Evolutionary conservation across 2,797 vertebrate genomes (phyloP), one percentile per base, ranked within the genome.

Genomic region (Anas flavirostris): DNA sequence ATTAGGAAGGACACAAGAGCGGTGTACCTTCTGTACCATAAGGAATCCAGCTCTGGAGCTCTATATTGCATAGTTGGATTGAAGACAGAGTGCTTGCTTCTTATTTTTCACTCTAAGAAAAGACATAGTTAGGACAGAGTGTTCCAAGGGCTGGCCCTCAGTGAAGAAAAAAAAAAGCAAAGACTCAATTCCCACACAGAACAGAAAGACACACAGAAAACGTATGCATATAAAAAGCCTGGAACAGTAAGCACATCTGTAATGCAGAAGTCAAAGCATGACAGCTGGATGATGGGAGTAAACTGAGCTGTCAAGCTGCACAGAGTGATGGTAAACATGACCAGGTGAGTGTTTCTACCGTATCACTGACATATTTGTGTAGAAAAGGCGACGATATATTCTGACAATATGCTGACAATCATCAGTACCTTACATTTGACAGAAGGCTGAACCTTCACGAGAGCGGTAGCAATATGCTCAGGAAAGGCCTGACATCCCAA

Each of bases 41-140:
- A 84, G 88, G 88, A 94, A 88, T 68, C 75, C 81, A 56, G 83
- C 91, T 77, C 90, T 88, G 74, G 44, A 82, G 82, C 3, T 28
- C 43, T 59, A 14, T 23, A 86, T 94, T 95, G 95, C 95, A 95
- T 94, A 96, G 92, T 82, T 90, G 77, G 87, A 69, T 72, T 88
- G 86, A 95, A 86, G 83, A 82, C 78, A 82, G 90, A 95, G 86
- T 83, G 60, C 64, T 81, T 70, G 55, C 4, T 9, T 74, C 88
- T 82, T 50, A 43, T 79, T 86, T 88, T 46, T 8, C 85, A 86
- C 21, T 28, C 55, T 79, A 67, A 76, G 82, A 92, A 89, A 88
- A 86, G 63, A 63, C 55, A 2, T 3, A 14, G 41, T 80, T 69
- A 2, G 0, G 60, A 64, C 73, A 62, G 52, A 92, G 39, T 67